Conservation (phyloP, 2,113 vertebrate species). For the Takifugu bimaculatus region DNA sequence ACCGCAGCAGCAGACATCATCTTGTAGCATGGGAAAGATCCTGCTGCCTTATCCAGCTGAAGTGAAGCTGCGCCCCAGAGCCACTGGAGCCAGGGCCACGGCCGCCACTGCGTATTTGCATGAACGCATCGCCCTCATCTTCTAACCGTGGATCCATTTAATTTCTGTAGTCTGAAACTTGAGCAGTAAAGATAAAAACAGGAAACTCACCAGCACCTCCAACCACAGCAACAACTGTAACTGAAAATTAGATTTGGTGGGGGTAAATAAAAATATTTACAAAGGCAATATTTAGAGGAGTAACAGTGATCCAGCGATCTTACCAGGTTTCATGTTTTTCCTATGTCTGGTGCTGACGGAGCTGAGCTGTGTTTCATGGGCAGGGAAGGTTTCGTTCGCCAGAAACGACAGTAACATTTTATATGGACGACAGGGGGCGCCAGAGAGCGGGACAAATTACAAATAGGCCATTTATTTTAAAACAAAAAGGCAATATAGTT, state of each 20-base stretch:
- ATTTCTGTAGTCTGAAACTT: neutral
- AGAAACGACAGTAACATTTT: too few relatives aligned
- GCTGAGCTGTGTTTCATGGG: neutral
- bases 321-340: neutral
- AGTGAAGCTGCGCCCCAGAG: constrained; percentile 35
- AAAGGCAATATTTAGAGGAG: neutral
- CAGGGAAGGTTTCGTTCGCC: too few relatives aligned
- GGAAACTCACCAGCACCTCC: constrained; percentile 22
- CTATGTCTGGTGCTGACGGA: neutral
- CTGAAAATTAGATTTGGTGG: constrained; percentile 14
- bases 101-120: constrained; percentile 1
- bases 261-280: neutral
- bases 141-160: too few relatives aligned
- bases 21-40: constrained; percentile 34
- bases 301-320: neutral
- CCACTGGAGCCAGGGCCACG: neutral
- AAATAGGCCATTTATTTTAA: too few relatives aligned
- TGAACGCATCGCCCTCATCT: neutral
- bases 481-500: too few relatives aligned
- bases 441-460: too few relatives aligned
- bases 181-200: neutral
- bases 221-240: accelerated
- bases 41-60: constrained; percentile 40
- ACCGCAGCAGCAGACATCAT: constrained; percentile 46
- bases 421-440: neutral